Evolutionary conservation across 2,113 vertebrate species (phyloP).

Genomic region (Limnothrissa miodon): DNA sequence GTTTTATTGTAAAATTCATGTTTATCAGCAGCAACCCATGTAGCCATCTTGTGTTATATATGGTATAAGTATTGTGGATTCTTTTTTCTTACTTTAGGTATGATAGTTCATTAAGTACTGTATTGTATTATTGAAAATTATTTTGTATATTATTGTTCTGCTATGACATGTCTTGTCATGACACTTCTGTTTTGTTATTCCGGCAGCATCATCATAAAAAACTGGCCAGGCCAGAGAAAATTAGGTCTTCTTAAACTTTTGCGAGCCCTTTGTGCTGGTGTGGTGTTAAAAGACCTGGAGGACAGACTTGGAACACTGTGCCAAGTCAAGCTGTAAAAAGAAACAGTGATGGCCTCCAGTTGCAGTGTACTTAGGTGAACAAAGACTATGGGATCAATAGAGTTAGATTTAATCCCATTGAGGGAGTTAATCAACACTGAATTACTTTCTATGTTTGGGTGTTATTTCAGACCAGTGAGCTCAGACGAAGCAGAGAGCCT

Average conservation of each 20-base stretch:
- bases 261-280: neutral
- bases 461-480: neutral
- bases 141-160: neutral
- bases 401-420: neutral
- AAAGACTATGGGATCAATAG: slow-evolving; percentile 9
- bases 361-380: neutral
- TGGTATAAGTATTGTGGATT: too few species aligned
- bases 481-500: neutral
- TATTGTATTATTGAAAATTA: neutral
- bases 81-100: too few species aligned
- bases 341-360: neutral
- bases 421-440: neutral
- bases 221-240: neutral
- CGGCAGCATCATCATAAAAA: neutral
- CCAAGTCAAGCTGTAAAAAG: neutral
- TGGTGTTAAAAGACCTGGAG: neutral
- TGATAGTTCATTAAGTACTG: too few species aligned
- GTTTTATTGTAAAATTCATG: too few species aligned
- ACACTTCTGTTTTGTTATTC: neutral
- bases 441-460: neutral
- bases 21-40: too few species aligned
- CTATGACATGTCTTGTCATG: neutral
- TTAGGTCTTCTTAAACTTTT: neutral
- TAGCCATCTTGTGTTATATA: too few species aligned
- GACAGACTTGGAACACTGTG: neutral